A percentile compares a stretch with the other conserved stretches of the same genome.
Conservation (phyloP, 2,888 invertebrate species). For the Tachina lurida region DNA sequence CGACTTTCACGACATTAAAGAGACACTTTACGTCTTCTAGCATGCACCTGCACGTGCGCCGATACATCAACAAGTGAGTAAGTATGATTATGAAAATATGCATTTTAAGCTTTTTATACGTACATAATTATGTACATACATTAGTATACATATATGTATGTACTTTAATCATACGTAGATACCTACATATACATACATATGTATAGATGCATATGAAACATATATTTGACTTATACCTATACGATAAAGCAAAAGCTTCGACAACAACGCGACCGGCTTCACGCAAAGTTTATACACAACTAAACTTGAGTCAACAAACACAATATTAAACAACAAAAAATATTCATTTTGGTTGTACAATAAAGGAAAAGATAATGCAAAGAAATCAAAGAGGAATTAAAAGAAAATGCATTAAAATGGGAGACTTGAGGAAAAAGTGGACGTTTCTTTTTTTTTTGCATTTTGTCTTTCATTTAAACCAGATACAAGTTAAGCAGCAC, state of each 20-base stretch:
- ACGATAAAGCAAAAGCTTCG: slow-evolving; percentile 10
- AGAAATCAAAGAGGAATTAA: slow-evolving; percentile 38
- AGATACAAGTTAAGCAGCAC: slow-evolving; percentile 13
- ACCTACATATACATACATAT: neutral
- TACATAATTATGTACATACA: neutral
- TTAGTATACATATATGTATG: neutral
- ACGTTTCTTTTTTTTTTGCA: slow-evolving; percentile 2
- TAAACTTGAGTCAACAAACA: slow-evolving; percentile 51
- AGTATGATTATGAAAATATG: neutral
- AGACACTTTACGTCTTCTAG: slow-evolving; percentile 29
- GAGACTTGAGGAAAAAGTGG: slow-evolving; percentile 37
- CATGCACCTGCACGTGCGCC: neutral
- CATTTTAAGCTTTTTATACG: neutral
- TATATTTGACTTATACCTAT: neutral
- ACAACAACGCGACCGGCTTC: slow-evolving; percentile 59
- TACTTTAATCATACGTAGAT: slow-evolving; percentile 20
- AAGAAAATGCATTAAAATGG: slow-evolving; percentile 50
- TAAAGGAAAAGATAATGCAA: slow-evolving; percentile 29
- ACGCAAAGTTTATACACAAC: slow-evolving; percentile 63
- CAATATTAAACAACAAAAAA: slow-evolving; percentile 11
- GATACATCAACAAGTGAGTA: neutral
- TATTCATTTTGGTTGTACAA: slow-evolving; percentile 27
- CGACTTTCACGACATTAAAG: slow-evolving; percentile 61
- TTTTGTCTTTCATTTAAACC: slow-evolving; percentile 42
- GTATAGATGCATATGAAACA: neutral